Base-by-base conservation (phyloP, 2,113 vertebrate genomes). In the Gila orcuttii region DNA sequence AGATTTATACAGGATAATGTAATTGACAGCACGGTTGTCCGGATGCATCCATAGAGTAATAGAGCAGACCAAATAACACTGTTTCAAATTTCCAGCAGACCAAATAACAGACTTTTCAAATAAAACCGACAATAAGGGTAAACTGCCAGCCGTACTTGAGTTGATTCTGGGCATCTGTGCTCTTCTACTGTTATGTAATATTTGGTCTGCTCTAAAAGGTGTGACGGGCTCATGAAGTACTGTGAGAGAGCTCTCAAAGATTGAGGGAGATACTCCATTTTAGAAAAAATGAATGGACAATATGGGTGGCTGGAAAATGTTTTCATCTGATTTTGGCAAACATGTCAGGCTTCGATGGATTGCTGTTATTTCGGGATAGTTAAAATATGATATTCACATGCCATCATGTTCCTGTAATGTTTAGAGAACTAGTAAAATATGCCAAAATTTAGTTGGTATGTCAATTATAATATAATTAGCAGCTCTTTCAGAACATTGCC, bases 61-160 rank as follows among this genome's bases (percentile, higher is more conserved):
- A n/a, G 31, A 83, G 50, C 12, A 69, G 36, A 80, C 33, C 80
- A 71, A 69, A 83, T 83, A 69, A 57, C 9, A 42, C 50, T 17
- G 64, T 83, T 83, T 39, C n/a, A 52, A n/a, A 33, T 81, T 25
- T 60, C 50, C 57, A 66, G 79, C 39, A 47, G 79, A 64, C 79
- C 36, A 47, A 64, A 81, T 45, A 81, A 81, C 59, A 60, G 45
- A 36, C 31, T 42, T 55, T 79, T 42, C 55, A 39, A 60, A 79
- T 79, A 79, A 79, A 79, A n/a, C 33, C 25, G 31, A 79, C 77
- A 79, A 79, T 79, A 25, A 36, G 77, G 55, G 11, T 79, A 62
- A 39, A 62, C 77, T 62, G 31, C 28, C 77, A 60, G 55, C 21
- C 3, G 2, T 79, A 59, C 33, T 79, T 42, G 33, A 79, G 62